phyloP scores from a whole-genome alignment of 2,888 invertebrate genomes.

The Parasteatoda lunata region DNA sequence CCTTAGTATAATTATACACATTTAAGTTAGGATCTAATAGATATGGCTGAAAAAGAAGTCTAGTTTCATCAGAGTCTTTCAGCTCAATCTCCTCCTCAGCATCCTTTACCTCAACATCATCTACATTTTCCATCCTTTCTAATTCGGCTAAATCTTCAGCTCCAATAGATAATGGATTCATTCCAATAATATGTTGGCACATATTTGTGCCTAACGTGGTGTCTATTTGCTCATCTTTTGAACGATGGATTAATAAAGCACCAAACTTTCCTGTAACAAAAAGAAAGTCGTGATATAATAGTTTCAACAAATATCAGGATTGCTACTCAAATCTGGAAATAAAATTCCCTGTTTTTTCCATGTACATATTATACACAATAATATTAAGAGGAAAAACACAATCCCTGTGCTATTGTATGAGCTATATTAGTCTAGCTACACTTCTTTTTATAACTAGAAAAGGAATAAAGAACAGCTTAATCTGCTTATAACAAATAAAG shows the following conservation, averaged over 20 bases:
- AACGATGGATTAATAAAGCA: slow-evolving; percentile 83
- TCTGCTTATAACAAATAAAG: too few species aligned
- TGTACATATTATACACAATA: too few species aligned
- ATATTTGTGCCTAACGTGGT: slow-evolving; percentile 80
- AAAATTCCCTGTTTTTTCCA: too few species aligned
- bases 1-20: slow-evolving; percentile 83
- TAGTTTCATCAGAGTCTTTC: slow-evolving; percentile 80
- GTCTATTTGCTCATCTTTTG: slow-evolving; percentile 72
- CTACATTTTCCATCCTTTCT: slow-evolving; percentile 1
- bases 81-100: slow-evolving; percentile 18
- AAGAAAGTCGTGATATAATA: background rate
- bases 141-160: slow-evolving; percentile 41
- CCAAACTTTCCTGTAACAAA: slow-evolving; percentile 84
- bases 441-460: too few species aligned
- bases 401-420: too few species aligned
- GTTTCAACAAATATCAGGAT: too few species aligned
- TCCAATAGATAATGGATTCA: slow-evolving; percentile 87
- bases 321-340: too few species aligned
- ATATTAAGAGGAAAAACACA: too few species aligned
- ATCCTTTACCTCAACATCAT: background rate
- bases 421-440: too few species aligned
- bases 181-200: slow-evolving; percentile 94
- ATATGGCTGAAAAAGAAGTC: slow-evolving; percentile 90
- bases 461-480: too few species aligned
- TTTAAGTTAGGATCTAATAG: slow-evolving; percentile 84